A percentile compares a stretch with the other conserved stretches of the same genome.
These are phyloP conservation scores for Drosophila erecta DNA, from an alignment of 1,140 invertebrate species.

Conservation along the genomic window DNA sequence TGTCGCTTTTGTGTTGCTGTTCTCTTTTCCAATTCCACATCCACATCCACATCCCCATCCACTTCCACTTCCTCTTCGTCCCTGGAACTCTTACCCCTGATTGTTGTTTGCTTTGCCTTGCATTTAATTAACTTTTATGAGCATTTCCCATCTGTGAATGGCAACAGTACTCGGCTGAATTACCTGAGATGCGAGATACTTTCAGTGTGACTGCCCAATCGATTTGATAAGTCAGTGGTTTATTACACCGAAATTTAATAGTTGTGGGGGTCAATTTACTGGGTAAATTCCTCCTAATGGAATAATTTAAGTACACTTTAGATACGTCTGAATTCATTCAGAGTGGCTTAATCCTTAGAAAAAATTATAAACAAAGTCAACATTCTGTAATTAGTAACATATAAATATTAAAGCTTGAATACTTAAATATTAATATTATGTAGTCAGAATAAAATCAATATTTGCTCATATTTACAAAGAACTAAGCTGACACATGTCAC, in stretches of 20 bases:
- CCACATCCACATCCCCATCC: conserved; percentile 27
- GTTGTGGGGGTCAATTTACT: conserved; percentile 8
- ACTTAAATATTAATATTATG: too few species aligned
- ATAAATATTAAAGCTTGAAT: too few species aligned
- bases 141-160: conserved; percentile 58
- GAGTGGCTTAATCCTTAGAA: too few species aligned
- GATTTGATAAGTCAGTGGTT: conserved; percentile 31
- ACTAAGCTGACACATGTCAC: too few species aligned
- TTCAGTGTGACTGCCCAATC: conserved; percentile 21
- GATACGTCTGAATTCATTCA: too few species aligned
- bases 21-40: conserved; percentile 44
- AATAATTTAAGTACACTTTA: too few species aligned
- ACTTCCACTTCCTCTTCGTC: conserved; percentile 21
- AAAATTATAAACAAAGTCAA: too few species aligned
- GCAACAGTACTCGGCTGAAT: conserved; percentile 3
- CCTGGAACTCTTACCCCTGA: conserved; percentile 5
- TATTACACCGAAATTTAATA: conserved; percentile 9
- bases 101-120: conserved; percentile 63
- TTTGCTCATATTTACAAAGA: too few species aligned
- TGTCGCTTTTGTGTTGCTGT: conserved; percentile 40
- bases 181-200: conserved; percentile 35
- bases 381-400: too few species aligned
- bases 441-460: too few species aligned
- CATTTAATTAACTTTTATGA: conserved; percentile 81
- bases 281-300: too few species aligned